Percentiles rank a stretch among this genome's conserved stretches.
Evolutionary conservation across 2,797 vertebrate species (phyloP).

Genomic region (Enteromius paludinosus): DNA sequence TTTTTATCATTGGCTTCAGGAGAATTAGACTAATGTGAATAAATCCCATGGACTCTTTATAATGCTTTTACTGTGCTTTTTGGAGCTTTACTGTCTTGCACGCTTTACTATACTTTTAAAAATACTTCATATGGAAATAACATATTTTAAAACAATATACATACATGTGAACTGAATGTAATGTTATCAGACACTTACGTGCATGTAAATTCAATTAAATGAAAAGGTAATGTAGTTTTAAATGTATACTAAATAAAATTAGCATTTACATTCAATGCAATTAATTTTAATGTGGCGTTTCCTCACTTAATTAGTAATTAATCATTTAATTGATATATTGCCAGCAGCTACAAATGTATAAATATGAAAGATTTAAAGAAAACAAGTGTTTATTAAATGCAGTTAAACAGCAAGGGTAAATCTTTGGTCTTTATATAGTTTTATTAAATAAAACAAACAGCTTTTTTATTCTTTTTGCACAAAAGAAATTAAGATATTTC

Average conservation of each 20-base stretch:
- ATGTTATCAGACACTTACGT: background rate
- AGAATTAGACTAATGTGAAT: background rate
- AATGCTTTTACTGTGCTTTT: background rate
- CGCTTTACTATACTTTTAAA: background rate
- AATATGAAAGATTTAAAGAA: background rate
- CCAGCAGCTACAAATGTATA: background rate
- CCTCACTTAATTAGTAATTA: background rate
- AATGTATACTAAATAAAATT: background rate
- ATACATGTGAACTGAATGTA: background rate
- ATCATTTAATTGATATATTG: background rate
- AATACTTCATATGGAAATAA: background rate
- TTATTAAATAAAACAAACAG: too few relatives aligned
- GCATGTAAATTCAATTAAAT: background rate
- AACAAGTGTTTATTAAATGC: background rate
- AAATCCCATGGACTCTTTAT: background rate
- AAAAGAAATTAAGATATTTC: background rate
- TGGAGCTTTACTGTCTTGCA: background rate
- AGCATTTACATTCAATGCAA: background rate
- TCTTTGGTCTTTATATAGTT: background rate
- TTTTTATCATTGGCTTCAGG: background rate
- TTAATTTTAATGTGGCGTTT: background rate
- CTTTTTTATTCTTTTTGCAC: background rate
- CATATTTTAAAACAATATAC: background rate
- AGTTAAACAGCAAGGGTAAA: background rate
- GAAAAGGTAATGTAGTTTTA: background rate